Conservation (phyloP, 2,113 vertebrate genomes). For the Cervus canadensis region DNA sequence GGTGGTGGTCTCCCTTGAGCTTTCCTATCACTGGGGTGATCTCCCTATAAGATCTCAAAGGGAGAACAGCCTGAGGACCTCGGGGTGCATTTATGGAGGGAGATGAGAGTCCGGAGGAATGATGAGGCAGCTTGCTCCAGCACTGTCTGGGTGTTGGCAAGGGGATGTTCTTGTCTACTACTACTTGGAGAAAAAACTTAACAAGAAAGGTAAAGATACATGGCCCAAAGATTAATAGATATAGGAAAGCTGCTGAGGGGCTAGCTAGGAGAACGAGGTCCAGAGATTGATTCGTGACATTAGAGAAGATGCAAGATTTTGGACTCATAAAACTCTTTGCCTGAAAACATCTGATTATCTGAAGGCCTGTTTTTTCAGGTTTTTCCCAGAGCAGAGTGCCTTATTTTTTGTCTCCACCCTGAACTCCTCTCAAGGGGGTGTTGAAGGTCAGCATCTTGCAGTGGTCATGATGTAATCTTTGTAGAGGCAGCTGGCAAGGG, state of each 20-base stretch:
- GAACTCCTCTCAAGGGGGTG: not conserved
- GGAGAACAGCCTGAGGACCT: not conserved
- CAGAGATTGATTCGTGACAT: not conserved
- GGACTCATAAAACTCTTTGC: not conserved
- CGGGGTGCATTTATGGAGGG: not conserved
- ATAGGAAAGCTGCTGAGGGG: not conserved
- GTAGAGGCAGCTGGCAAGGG: not conserved
- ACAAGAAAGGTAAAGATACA: not conserved
- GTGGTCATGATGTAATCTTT: not conserved
- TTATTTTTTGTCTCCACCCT: not conserved
- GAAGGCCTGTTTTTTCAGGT: not conserved
- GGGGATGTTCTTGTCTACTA: not conserved
- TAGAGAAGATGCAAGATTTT: not conserved
- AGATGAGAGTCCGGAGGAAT: not conserved
- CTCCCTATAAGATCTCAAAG: not conserved
- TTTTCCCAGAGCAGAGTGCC: not conserved
- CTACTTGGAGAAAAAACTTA: not conserved
- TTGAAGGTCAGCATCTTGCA: not conserved
- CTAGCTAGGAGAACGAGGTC: not conserved
- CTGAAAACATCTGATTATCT: not conserved
- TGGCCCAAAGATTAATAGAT: not conserved
- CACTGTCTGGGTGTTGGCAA: fast-evolving
- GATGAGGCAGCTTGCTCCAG: not conserved
- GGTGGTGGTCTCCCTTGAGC: not conserved
- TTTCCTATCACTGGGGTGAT: not conserved